Conservation (phyloP, 2,113 vertebrate genomes). For the Machaerirhynchus nigripectus region DNA sequence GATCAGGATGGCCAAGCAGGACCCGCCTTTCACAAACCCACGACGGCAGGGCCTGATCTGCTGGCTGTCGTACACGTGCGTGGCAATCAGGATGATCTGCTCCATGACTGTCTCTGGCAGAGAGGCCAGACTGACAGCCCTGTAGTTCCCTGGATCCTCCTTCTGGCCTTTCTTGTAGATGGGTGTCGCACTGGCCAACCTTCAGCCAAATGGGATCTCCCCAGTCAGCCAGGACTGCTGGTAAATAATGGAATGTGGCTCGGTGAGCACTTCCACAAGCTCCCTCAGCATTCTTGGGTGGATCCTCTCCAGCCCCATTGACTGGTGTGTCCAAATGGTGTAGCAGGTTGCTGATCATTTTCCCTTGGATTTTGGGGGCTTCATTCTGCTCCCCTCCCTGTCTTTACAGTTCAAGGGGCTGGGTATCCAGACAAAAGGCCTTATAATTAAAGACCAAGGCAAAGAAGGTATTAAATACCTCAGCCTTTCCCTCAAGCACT, state of each 20-base stretch:
- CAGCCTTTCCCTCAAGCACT: not conserved
- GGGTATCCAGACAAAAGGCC: not conserved
- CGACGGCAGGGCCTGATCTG: not conserved
- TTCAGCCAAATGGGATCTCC: not conserved
- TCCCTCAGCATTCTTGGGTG: not conserved
- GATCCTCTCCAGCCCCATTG: not conserved
- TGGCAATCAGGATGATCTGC: not conserved
- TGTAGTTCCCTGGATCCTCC: not conserved
- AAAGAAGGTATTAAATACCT: not conserved
- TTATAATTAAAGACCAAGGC: not conserved
- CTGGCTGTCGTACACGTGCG: not conserved
- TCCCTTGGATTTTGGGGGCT: not conserved
- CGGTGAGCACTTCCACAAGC: not conserved
- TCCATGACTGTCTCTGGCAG: not conserved
- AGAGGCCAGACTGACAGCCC: not conserved
- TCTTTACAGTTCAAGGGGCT: not conserved
- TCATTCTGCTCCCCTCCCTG: not conserved
- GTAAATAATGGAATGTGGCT: not conserved
- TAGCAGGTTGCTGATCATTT: not conserved
- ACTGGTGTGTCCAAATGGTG: not conserved
- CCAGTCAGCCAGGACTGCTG: not conserved
- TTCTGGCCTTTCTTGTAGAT: not conserved
- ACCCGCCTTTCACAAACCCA: not conserved
- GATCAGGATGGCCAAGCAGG: not conserved
- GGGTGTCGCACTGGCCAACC: accelerated